phyloP scores from a whole-genome alignment of 2,888 invertebrate genomes.

The Osedax frankpressi region DNA sequence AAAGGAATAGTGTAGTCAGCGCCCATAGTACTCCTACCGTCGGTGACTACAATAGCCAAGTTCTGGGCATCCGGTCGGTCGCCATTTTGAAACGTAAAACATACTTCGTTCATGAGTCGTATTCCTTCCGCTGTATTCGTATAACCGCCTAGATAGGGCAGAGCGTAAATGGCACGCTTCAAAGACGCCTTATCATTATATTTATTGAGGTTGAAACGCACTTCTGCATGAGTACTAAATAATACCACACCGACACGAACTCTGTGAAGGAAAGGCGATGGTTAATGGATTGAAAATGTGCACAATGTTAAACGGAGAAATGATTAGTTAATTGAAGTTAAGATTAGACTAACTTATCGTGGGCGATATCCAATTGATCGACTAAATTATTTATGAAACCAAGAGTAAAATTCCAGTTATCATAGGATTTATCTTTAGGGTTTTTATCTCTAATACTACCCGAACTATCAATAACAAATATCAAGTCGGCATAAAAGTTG shows the following conservation, averaged over 20 bases:
- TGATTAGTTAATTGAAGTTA: not conserved
- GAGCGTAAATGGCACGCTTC: not conserved
- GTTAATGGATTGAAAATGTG: too few species aligned
- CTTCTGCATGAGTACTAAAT: conserved; percentile 15
- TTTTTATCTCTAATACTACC: conserved; percentile 21
- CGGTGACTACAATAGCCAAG: conserved; percentile 23
- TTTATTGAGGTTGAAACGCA: conserved; percentile 18
- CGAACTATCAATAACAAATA: conserved; percentile 23
- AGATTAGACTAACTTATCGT: not conserved
- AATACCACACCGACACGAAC: conserved; percentile 19
- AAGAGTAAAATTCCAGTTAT: conserved; percentile 19
- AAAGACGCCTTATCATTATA: conserved; percentile 2
- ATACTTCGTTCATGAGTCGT: conserved; percentile 10
- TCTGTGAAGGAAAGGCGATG: too few species aligned
- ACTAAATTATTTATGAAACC: conserved; percentile 15
- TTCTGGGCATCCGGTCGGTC: conserved; percentile 16
- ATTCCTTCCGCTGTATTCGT: conserved; percentile 21
- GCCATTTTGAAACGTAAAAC: conserved; percentile 14
- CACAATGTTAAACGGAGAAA: not conserved
- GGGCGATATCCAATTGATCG: conserved; percentile 10
- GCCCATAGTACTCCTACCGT: conserved; percentile 14
- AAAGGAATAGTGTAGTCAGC: not conserved
- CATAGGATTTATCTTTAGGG: conserved; percentile 16
- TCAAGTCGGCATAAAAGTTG: conserved; percentile 13
- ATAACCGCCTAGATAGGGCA: conserved; percentile 7